Evolutionary conservation across 2,113 vertebrate genomes (phyloP).

Genomic region (Malurus melanocephalus): DNA sequence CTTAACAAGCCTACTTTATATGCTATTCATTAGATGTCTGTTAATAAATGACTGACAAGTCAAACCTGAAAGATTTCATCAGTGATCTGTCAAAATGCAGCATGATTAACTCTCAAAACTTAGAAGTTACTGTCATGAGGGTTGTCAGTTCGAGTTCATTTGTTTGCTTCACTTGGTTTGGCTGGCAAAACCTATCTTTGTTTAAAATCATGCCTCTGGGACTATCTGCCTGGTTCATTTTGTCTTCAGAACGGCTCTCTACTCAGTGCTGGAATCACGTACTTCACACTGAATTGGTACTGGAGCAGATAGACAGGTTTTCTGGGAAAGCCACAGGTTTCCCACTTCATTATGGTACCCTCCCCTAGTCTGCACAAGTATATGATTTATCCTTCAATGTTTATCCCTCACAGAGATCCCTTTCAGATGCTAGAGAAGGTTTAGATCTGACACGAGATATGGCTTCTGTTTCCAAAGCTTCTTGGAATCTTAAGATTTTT

Average conservation of each 20-base stretch:
- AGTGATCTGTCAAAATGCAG: conserved; percentile 7
- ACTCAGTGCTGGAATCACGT: neutral
- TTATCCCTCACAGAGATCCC: neutral
- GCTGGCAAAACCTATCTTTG: conserved; percentile 33
- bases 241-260: neutral
- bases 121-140: neutral
- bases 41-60: conserved; percentile 39
- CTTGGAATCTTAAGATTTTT: neutral
- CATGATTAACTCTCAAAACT: conserved; percentile 19
- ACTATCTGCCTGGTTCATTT: neutral
- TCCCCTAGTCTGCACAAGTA: neutral
- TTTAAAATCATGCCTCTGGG: conserved; percentile 10
- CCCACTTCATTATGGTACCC: neutral
- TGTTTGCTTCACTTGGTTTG: conserved; percentile 32
- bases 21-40: neutral
- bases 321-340: neutral
- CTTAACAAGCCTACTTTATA: conserved; percentile 31
- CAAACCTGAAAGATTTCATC: conserved; percentile 21
- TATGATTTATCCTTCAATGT: neutral
- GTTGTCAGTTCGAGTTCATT: conserved; percentile 27
- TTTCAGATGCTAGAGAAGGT: neutral
- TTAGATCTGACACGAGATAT: neutral
- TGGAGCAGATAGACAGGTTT: neutral
- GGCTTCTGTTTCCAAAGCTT: neutral
- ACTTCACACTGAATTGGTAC: neutral